Evolutionary conservation across 2,113 vertebrate genomes (phyloP).

Genomic region (Nanorana parkeri): DNA sequence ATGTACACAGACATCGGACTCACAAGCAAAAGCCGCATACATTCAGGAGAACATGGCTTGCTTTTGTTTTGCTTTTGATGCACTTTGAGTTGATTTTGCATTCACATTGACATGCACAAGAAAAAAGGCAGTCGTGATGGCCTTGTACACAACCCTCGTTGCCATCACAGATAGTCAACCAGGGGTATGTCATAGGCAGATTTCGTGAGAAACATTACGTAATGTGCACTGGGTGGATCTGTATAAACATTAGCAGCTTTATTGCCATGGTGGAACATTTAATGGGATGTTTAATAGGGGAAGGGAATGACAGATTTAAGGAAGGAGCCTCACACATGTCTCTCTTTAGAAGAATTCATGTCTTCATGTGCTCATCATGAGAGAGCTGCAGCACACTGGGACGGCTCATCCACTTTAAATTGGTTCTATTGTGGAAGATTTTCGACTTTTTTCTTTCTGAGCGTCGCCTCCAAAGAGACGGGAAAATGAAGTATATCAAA

Average conservation of each 20-base stretch:
- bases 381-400: not conserved
- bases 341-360: not conserved
- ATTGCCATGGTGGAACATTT: constrained; percentile 4
- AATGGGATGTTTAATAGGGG: constrained; percentile 21
- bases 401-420: not conserved
- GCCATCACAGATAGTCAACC: too few species aligned
- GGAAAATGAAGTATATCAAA: not conserved
- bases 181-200: not conserved
- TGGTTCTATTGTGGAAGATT: not conserved
- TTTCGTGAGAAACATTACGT: not conserved
- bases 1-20: too few species aligned
- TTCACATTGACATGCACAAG: too few species aligned
- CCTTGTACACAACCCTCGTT: too few species aligned
- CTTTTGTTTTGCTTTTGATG: too few species aligned
- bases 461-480: not conserved
- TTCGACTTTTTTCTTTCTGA: not conserved
- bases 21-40: too few species aligned
- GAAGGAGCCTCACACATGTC: not conserved
- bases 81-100: too few species aligned
- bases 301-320: constrained; percentile 30
- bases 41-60: too few species aligned
- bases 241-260: constrained; percentile 35
- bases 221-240: constrained; percentile 26
- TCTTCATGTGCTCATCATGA: constrained; percentile 2
- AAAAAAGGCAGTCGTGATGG: too few species aligned